Conservation (phyloP, 2,797 vertebrate species). For the Benthosema pterotum region DNA sequence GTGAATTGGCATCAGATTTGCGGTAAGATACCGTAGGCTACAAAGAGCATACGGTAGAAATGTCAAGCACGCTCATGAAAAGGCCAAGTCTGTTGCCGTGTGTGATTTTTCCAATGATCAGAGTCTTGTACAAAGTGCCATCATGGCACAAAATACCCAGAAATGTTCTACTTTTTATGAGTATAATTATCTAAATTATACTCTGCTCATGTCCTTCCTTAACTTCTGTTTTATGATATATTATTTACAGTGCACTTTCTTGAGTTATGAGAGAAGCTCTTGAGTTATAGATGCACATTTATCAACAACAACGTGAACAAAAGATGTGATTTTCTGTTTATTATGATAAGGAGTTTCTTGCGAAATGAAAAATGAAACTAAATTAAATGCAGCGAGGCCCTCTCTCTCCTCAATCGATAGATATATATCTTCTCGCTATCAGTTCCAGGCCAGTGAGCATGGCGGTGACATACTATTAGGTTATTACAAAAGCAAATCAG, state of each 20-base stretch:
- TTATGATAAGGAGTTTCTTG: constrained; percentile 54
- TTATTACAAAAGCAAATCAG: constrained; percentile 84
- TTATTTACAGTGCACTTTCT: constrained; percentile 7
- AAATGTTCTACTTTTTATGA: neutral
- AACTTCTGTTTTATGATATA: constrained; percentile 8
- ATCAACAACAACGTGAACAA: constrained; percentile 15
- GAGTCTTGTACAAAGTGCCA: constrained; percentile 12
- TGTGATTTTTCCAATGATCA: constrained; percentile 35
- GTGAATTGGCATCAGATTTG: constrained; percentile 43
- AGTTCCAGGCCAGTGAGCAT: constrained; percentile 76
- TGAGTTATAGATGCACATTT: constrained; percentile 7
- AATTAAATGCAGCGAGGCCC: constrained; percentile 57
- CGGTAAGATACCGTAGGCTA: constrained; percentile 6
- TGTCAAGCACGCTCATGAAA: constrained; percentile 65
- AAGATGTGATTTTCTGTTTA: constrained; percentile 40
- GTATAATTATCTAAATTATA: neutral
- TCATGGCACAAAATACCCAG: constrained; percentile 36
- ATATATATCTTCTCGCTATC: constrained; percentile 65
- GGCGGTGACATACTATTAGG: constrained; percentile 78
- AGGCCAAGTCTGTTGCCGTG: constrained; percentile 50
- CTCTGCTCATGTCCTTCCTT: constrained; percentile 16
- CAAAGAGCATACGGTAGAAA: constrained; percentile 49
- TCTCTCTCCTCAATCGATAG: constrained; percentile 79
- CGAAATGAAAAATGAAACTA: constrained; percentile 59
- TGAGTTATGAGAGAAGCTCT: neutral